These are phyloP conservation scores for Moxostoma hubbsi DNA, from an alignment of 2,797 vertebrate genomes.

Conservation along the genomic window DNA sequence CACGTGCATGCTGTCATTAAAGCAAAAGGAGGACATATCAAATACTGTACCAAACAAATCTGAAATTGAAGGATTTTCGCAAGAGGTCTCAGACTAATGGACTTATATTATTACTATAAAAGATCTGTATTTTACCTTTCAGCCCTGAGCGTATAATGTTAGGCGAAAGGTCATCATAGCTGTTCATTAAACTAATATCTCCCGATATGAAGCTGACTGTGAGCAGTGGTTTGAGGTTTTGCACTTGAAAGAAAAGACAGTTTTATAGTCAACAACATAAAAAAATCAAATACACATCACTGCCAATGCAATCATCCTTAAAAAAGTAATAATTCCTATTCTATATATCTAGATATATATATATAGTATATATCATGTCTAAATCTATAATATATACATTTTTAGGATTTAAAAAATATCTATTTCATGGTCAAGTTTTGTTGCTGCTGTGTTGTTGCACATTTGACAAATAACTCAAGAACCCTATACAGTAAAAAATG, in stretches of 20 bases:
- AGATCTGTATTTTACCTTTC: slow-evolving; percentile 83
- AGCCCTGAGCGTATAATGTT: slow-evolving; percentile 92
- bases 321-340: background rate
- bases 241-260: slow-evolving; percentile 76
- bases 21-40: too few relatives aligned
- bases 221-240: slow-evolving; percentile 92
- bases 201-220: slow-evolving; percentile 99
- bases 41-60: too few relatives aligned
- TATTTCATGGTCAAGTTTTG: too few relatives aligned
- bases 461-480: background rate
- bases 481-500: background rate
- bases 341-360: too few relatives aligned
- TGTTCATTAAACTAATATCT: slow-evolving; percentile 98
- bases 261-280: slow-evolving; percentile 15
- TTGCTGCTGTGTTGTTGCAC: too few relatives aligned
- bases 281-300: background rate
- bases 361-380: background rate
- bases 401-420: too few relatives aligned
- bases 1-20: too few relatives aligned
- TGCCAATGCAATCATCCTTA: background rate
- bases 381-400: too few relatives aligned
- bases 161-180: slow-evolving; percentile 96
- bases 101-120: background rate
- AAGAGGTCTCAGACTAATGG: too few relatives aligned
- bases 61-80: too few relatives aligned